A percentile compares a stretch with the other conserved stretches of the same genome.
phyloP scores from a whole-genome alignment of 1,140 invertebrate species.

The Babylonia areolata region DNA sequence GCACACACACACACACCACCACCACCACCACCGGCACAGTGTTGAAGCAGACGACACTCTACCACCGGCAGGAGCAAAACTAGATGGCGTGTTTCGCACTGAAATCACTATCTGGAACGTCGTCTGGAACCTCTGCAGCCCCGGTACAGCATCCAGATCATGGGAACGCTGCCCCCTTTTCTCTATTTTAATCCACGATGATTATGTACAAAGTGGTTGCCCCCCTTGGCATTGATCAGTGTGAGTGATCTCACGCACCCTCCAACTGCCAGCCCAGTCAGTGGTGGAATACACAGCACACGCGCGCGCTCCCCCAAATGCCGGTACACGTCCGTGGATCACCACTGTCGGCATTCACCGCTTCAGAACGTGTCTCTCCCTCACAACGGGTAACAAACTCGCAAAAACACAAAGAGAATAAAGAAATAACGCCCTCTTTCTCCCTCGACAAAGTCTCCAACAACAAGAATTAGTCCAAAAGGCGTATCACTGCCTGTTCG shows the following conservation, averaged over 20 bases:
- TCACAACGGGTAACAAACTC: background rate
- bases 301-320: background rate
- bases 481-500: constrained; percentile 17
- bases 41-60: constrained; percentile 33
- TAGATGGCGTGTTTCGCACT: background rate
- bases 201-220: constrained; percentile 5
- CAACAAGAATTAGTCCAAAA: background rate
- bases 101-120: constrained; percentile 22
- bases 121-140: constrained; percentile 18
- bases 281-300: background rate
- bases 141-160: constrained; percentile 16
- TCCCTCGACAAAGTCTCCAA: background rate
- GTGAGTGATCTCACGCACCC: background rate
- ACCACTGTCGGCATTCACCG: background rate
- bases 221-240: constrained; percentile 2
- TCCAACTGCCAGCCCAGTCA: background rate
- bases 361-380: background rate
- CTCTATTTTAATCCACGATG: background rate
- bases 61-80: background rate
- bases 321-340: background rate
- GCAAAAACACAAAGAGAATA: background rate
- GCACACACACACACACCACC: no score
- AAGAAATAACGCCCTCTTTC: no score
- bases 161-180: background rate
- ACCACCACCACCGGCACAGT: background rate